phyloP scores from a whole-genome alignment of 2,888 invertebrate genomes.

The Germaria angustata region DNA sequence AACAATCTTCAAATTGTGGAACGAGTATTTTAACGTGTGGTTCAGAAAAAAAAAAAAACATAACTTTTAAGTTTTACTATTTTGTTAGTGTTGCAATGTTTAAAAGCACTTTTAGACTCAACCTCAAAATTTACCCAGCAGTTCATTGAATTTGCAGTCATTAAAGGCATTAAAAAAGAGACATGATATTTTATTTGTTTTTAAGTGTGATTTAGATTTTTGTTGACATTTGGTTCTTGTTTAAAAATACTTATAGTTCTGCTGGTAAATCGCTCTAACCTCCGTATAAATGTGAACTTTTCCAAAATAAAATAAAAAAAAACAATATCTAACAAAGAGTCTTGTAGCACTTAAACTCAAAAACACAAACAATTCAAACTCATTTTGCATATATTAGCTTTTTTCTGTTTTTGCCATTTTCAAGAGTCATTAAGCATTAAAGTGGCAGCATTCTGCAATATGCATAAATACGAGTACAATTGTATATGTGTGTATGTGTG shows the following conservation, averaged over 20 bases:
- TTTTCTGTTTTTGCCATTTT: background rate
- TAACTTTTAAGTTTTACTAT: constrained; percentile 15
- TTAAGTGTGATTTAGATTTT: too few species aligned
- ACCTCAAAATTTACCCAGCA: too few species aligned
- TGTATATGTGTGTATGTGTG: background rate
- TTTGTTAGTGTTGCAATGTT: constrained; percentile 33
- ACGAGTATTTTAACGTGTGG: background rate
- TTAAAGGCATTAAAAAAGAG: too few species aligned
- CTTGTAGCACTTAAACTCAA: constrained; percentile 1
- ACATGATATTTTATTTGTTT: too few species aligned
- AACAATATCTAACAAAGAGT: too few species aligned
- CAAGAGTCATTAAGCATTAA: constrained; percentile 58
- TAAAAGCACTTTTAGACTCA: background rate
- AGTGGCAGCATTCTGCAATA: constrained; percentile 42
- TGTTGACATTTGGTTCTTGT: too few species aligned
- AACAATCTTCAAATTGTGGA: background rate
- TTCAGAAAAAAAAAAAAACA: too few species aligned
- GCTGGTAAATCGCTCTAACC: background rate
- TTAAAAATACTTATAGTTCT: constrained; percentile 16
- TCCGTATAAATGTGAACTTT: too few species aligned
- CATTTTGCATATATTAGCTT: background rate
- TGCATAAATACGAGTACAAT: constrained; percentile 9
- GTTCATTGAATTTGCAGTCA: too few species aligned
- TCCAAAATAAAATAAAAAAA: too few species aligned
- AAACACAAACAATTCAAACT: constrained; percentile 7